Conservation (phyloP, 2,888 invertebrate genomes). For the Lasiommata megera region DNA sequence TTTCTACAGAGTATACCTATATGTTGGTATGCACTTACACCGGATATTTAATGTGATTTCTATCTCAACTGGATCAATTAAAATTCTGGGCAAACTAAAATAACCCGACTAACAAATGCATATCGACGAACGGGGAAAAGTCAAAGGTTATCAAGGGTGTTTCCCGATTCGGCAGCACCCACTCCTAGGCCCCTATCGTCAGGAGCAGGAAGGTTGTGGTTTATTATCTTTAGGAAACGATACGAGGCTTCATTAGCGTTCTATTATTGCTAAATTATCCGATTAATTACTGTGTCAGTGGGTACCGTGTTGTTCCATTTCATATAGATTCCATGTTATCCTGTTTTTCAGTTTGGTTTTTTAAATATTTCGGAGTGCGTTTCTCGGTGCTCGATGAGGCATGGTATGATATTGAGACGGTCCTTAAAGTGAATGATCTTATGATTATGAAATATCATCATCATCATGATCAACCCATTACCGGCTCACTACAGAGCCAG, state of each 20-base stretch:
- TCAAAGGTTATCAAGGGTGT: conserved; percentile 9
- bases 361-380: too few relatives aligned
- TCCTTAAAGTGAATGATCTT: too few relatives aligned
- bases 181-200: not conserved
- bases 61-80: too few relatives aligned
- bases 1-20: too few relatives aligned
- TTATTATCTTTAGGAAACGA: conserved; percentile 5
- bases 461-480: too few relatives aligned
- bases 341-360: conserved; percentile 15
- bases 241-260: conserved; percentile 6
- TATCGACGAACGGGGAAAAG: not conserved
- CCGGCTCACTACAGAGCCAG: too few relatives aligned
- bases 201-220: conserved; percentile 6
- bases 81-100: not conserved
- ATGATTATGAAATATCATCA: too few relatives aligned
- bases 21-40: too few relatives aligned
- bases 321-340: conserved; percentile 6
- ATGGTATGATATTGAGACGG: too few relatives aligned
- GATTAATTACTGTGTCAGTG: not conserved
- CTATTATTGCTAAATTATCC: not conserved
- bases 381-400: too few relatives aligned
- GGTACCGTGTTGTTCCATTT: not conserved
- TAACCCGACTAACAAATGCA: not conserved
- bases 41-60: too few relatives aligned
- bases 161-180: not conserved